Percentiles rank a stretch among this genome's conserved stretches.
Conservation (phyloP, 2,797 vertebrate genomes). For the Poeciliopsis gracilis region DNA sequence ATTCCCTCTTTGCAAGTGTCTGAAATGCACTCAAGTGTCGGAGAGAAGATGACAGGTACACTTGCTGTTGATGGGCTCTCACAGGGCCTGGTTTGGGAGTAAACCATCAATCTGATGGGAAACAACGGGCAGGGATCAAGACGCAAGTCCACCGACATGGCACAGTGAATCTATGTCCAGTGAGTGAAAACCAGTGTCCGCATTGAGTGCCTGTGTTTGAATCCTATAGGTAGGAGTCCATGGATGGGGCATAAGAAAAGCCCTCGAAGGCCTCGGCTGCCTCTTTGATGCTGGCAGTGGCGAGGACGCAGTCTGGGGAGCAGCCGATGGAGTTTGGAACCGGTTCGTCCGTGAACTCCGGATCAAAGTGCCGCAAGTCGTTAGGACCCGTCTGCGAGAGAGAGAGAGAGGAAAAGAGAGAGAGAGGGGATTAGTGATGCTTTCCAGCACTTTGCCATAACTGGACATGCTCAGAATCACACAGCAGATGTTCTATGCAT, state of each 20-base stretch:
- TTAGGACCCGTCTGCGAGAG: slow-evolving; percentile 89
- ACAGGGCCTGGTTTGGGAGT: slow-evolving; percentile 35
- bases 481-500: slow-evolving; percentile 1
- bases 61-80: slow-evolving; percentile 42
- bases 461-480: slow-evolving; percentile 29
- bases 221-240: slow-evolving; percentile 89
- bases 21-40: slow-evolving; percentile 43
- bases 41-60: slow-evolving; percentile 40
- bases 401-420: neutral
- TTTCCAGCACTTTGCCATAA: slow-evolving; percentile 33
- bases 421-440: slow-evolving; percentile 37
- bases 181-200: slow-evolving; percentile 52
- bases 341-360: slow-evolving; percentile 97
- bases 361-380: slow-evolving; percentile 96
- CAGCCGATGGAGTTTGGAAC: slow-evolving; percentile 95
- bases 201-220: slow-evolving; percentile 34
- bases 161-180: slow-evolving; percentile 43
- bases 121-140: slow-evolving; percentile 55
- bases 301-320: slow-evolving; percentile 92
- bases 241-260: slow-evolving; percentile 92
- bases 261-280: slow-evolving; percentile 94
- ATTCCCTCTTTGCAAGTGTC: slow-evolving; percentile 37
- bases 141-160: slow-evolving; percentile 64
- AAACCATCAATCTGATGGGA: slow-evolving; percentile 50
- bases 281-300: slow-evolving; percentile 94